Evolutionary conservation across 1,140 invertebrate genomes (phyloP).

Genomic region (Drosophila funebris): DNA sequence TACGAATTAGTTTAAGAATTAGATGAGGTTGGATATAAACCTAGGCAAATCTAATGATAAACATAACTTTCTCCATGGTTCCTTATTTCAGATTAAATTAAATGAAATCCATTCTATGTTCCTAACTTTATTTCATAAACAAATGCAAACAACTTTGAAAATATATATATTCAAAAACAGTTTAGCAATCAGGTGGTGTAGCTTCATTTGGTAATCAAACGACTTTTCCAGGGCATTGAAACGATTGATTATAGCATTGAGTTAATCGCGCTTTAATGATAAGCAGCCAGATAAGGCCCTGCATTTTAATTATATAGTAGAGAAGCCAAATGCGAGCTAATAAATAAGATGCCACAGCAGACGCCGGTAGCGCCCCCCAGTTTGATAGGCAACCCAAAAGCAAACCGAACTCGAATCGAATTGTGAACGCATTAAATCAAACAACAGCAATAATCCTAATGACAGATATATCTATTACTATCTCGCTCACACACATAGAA

Average conservation of each 20-base stretch:
- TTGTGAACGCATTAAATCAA: slow-evolving; percentile 34
- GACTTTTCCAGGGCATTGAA: slow-evolving; percentile 41
- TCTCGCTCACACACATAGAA: slow-evolving; percentile 20
- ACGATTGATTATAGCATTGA: neutral
- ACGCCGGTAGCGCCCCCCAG: slow-evolving; percentile 47
- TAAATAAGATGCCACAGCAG: slow-evolving; percentile 55
- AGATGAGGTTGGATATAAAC: too few relatives aligned
- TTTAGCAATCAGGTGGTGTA: slow-evolving; percentile 27
- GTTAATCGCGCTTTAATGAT: slow-evolving; percentile 70
- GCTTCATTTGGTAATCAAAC: slow-evolving; percentile 45
- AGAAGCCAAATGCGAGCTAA: slow-evolving; percentile 49
- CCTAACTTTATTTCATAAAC: too few relatives aligned
- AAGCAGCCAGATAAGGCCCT: slow-evolving; percentile 30
- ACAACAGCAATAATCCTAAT: slow-evolving; percentile 23
- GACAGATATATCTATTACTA: slow-evolving; percentile 13
- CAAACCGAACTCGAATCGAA: slow-evolving; percentile 6
- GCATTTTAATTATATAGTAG: slow-evolving; percentile 66
- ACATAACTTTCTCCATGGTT: too few relatives aligned
- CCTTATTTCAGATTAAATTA: too few relatives aligned
- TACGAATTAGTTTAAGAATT: too few relatives aligned
- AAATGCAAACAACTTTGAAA: slow-evolving; percentile 18
- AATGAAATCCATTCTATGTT: too few relatives aligned
- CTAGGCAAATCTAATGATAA: too few relatives aligned
- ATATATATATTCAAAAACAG: slow-evolving; percentile 10
- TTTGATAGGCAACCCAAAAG: slow-evolving; percentile 15